Percentiles rank a stretch among this genome's conserved stretches.
These are phyloP conservation scores for Suillia variegata DNA, from an alignment of 2,888 invertebrate genomes.

Conservation along the genomic window DNA sequence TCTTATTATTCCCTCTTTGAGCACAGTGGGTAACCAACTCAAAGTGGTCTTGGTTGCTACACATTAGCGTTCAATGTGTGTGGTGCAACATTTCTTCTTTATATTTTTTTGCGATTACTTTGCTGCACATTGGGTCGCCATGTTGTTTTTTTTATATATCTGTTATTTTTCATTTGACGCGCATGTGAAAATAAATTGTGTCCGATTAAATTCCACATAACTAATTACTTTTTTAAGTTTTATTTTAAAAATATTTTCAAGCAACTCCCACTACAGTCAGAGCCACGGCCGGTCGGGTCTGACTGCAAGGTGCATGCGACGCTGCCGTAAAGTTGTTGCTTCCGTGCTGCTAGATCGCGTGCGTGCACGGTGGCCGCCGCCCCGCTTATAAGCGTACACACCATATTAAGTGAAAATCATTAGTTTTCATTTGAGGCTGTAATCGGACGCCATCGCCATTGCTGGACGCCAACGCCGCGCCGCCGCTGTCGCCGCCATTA, in stretches of 20 bases:
- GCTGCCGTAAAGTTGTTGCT: constrained; percentile 33
- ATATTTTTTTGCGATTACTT: constrained; percentile 13
- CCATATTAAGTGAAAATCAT: constrained; percentile 45
- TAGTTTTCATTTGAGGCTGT: constrained; percentile 47
- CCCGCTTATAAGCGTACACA: neutral
- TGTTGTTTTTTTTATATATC: too few relatives aligned
- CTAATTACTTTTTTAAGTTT: neutral
- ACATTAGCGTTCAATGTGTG: neutral
- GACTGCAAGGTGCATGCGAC: constrained; percentile 3
- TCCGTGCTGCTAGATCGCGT: constrained; percentile 38
- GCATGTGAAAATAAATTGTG: constrained; percentile 41
- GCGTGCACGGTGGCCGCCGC: neutral
- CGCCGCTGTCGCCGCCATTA: too few relatives aligned
- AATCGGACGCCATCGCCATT: constrained; percentile 43
- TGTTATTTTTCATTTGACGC: too few relatives aligned
- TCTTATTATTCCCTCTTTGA: too few relatives aligned
- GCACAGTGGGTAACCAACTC: neutral
- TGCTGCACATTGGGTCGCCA: constrained; percentile 41
- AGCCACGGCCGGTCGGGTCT: too few relatives aligned
- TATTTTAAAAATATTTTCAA: constrained; percentile 39
- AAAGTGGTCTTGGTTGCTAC: neutral
- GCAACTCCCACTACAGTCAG: constrained; percentile 29
- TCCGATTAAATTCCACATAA: constrained; percentile 49
- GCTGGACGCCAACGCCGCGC: constrained; percentile 9
- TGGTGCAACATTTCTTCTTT: neutral